Base-by-base conservation (phyloP, 2,888 invertebrate species). In the Sinelater perroti region DNA sequence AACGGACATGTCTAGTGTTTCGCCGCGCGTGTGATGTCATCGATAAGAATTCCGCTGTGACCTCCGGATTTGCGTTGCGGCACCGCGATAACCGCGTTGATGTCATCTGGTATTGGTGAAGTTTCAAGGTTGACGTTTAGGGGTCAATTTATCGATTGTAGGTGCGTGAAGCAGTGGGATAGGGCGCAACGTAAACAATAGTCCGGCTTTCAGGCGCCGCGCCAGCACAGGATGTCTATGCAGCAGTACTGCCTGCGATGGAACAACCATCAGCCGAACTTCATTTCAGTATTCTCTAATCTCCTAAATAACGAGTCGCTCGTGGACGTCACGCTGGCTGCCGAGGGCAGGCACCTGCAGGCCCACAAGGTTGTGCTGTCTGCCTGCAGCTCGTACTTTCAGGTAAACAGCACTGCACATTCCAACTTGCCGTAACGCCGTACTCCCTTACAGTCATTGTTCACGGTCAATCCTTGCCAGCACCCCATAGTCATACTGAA, bases 191-290 rank as follows among this genome's bases (percentile, higher is more conserved):
- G 67, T 65, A 67, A 69, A 69, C 67, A 68, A 16, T 33, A 17
- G 28, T 42, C 17, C 31, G 8, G 17, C 42, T 62, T 56, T 30
- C 38, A 55, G 54, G 55, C 56, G 14, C 24, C 40, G 40, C 18
- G 17, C 26, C 24, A 35, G 10, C 17, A 38, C 46, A 57, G 24
- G 20, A 78, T 78, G 78, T 71, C 78, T 52, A 78, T 77, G 73
- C 78, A 79, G 70, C 79, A 79, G 68, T 79, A 78, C 69, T 79
- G 78, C 71, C 71, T 79, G 58, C 80, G 93, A 70, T 95, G 95
- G 95, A 95, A 95, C 80, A 93, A 94, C 82, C 94, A 95, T 82
- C 93, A 93, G 75, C 93, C 93, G 46, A 95, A 95, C 78, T 91
- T 95, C 77, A 92, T 94, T 71, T 91, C 91, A 5, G 93, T 92